phyloP scores from a whole-genome alignment of 2,113 vertebrate species.

The Dolichallabes microphthalmus region DNA sequence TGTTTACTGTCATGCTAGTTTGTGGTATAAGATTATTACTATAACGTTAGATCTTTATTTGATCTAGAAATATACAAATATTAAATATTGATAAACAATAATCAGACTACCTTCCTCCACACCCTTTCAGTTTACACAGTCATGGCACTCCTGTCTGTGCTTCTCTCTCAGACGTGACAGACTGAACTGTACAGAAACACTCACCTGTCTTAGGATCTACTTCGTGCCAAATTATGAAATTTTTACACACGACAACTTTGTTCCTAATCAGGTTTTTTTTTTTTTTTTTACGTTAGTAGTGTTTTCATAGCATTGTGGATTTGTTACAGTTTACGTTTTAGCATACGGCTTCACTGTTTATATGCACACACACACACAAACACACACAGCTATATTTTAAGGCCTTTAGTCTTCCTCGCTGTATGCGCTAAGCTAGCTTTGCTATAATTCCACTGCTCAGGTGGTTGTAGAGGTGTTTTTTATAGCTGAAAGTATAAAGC shows the following conservation, averaged over 20 bases:
- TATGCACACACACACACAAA: background rate
- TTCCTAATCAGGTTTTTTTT: background rate
- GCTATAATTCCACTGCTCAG: background rate
- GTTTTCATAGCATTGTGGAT: background rate
- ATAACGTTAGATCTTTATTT: background rate
- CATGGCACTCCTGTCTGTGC: background rate
- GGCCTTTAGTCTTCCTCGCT: background rate
- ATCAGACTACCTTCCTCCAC: background rate
- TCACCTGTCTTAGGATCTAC: background rate
- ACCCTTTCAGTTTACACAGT: background rate
- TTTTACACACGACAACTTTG: background rate
- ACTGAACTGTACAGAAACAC: background rate
- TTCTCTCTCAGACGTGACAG: background rate
- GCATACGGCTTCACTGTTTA: background rate
- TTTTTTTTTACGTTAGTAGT: constrained; percentile 11
- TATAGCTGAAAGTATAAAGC: constrained; percentile 16
- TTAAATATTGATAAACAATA: background rate
- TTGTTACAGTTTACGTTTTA: background rate
- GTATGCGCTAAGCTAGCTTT: background rate
- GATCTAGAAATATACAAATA: background rate
- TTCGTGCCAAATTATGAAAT: constrained; percentile 40
- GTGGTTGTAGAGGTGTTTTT: background rate
- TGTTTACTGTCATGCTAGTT: background rate
- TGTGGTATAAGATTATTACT: background rate
- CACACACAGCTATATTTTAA: background rate